A percentile compares a stretch with the other conserved stretches of the same genome.
Evolutionary conservation across 2,797 vertebrate genomes (phyloP).

Genomic region (Manis pentadactyla): DNA sequence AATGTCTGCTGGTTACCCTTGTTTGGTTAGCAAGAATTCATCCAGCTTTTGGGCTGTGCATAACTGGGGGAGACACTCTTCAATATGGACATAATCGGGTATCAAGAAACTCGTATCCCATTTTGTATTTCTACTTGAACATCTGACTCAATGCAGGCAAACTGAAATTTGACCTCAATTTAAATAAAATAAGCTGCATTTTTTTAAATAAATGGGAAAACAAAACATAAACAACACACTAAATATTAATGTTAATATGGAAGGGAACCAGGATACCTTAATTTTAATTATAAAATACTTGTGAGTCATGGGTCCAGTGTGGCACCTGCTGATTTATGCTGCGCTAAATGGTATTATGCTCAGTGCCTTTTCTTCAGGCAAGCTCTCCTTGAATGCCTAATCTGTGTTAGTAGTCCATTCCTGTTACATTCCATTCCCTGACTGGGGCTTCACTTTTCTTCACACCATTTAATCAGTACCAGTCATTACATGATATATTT

Average conservation of each 20-base stretch:
- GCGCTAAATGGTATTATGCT: not conserved
- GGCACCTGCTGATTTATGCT: not conserved
- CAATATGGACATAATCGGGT: not conserved
- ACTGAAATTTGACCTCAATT: not conserved
- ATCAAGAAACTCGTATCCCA: not conserved
- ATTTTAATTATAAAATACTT: not conserved
- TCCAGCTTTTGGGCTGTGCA: not conserved
- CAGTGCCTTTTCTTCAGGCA: not conserved
- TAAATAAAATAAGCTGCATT: not conserved
- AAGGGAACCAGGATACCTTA: not conserved
- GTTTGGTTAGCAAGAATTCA: not conserved
- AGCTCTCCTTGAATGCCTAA: not conserved
- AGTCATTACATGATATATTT: not conserved
- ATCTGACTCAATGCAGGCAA: not conserved
- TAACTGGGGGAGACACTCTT: not conserved
- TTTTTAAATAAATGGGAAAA: not conserved
- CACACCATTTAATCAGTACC: not conserved
- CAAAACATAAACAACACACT: not conserved
- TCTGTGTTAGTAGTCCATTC: not conserved
- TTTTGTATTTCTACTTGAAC: not conserved
- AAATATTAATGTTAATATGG: not conserved
- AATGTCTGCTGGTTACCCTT: not conserved
- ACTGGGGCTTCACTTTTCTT: conserved; percentile 20
- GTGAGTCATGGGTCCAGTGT: not conserved
- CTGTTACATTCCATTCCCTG: not conserved